Evolutionary conservation across 2,113 vertebrate genomes (phyloP).

Genomic region (Passer domesticus): DNA sequence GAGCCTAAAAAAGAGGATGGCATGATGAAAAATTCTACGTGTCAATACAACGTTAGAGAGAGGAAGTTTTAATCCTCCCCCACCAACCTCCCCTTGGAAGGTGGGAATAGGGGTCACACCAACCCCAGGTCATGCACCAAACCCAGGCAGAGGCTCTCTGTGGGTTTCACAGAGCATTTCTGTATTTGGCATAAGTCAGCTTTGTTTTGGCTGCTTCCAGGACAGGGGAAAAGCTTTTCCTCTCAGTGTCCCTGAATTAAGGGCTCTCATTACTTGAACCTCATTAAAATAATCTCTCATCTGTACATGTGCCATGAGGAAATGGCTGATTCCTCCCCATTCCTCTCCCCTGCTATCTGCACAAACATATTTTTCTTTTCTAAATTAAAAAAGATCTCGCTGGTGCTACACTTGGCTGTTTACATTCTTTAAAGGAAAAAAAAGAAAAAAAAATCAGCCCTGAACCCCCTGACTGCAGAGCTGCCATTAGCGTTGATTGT

Average conservation of each 20-base stretch:
- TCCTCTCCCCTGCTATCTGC: background rate
- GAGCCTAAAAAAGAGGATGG: background rate
- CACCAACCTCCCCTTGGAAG: background rate
- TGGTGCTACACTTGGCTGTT: background rate
- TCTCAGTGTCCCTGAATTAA: background rate
- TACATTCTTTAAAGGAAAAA: constrained; percentile 22
- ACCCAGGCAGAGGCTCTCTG: background rate
- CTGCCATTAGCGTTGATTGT: constrained; percentile 50
- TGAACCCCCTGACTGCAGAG: constrained; percentile 2
- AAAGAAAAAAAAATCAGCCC: background rate
- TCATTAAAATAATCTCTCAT: constrained; percentile 64
- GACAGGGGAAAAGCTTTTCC: constrained; percentile 4
- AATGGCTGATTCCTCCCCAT: background rate
- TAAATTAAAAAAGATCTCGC: constrained; percentile 41
- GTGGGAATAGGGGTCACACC: background rate
- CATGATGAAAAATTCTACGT: background rate
- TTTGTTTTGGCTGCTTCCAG: constrained; percentile 46
- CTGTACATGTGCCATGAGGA: background rate
- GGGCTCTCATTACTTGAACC: constrained; percentile 14
- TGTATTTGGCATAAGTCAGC: constrained; percentile 34
- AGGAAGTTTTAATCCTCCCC: background rate
- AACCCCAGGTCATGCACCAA: accelerated
- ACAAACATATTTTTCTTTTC: background rate
- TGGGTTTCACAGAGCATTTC: background rate
- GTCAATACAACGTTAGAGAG: background rate